These are phyloP conservation scores for Caerostris darwini DNA, from an alignment of 1,140 invertebrate genomes.

Conservation along the genomic window DNA sequence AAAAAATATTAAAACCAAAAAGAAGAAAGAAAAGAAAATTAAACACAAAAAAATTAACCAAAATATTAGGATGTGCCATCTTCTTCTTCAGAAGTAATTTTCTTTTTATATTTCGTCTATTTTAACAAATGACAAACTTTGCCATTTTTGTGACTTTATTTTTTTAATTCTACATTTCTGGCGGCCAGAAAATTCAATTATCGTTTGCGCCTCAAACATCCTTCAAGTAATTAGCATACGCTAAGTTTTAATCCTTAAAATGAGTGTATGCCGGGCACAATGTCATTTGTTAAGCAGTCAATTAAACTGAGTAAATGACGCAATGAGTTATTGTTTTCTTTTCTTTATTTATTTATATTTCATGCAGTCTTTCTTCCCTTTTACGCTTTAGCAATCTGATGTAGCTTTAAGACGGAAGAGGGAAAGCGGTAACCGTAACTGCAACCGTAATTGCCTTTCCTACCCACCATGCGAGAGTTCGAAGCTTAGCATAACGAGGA, in stretches of 20 bases:
- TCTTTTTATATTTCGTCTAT: conserved; percentile 47
- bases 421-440: neutral
- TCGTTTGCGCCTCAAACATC: conserved; percentile 61
- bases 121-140: conserved; percentile 67
- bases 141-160: conserved; percentile 33
- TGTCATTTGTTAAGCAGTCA: conserved; percentile 73
- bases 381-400: neutral
- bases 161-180: neutral
- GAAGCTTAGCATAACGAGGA: neutral
- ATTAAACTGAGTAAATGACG: conserved; percentile 60
- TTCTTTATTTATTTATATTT: neutral
- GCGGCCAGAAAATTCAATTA: conserved; percentile 71
- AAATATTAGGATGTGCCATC: too few relatives aligned
- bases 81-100: conserved; percentile 58
- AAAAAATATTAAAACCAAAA: too few relatives aligned
- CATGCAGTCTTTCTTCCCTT: neutral
- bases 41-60: too few relatives aligned
- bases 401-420: neutral
- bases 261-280: conserved; percentile 1
- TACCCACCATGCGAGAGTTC: neutral
- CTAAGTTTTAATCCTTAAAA: conserved; percentile 63
- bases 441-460: conserved; percentile 11
- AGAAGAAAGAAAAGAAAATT: too few relatives aligned
- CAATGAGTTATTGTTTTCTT: conserved; percentile 67
- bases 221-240: conserved; percentile 67